Base-by-base conservation (phyloP, 2,113 vertebrate species). In the Ardeotis arabs region DNA sequence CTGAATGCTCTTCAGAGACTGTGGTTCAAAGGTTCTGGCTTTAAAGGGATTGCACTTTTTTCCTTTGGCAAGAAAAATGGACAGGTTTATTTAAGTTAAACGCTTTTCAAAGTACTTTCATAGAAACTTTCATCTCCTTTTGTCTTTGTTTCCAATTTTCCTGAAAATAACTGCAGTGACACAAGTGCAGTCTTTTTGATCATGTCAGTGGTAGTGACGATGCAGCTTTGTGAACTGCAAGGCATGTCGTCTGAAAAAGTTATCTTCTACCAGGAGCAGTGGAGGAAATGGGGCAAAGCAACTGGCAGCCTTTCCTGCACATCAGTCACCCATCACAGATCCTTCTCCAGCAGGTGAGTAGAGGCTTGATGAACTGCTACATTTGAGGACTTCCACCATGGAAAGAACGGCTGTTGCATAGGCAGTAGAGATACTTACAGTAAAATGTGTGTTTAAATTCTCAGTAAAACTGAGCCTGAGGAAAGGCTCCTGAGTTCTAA, bases 11-110 rank as follows among this genome's bases (percentile, higher is more conserved):
- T 93, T 93, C 47, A 87, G 92, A 96, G 23, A 16, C 52, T 50
- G 39, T 74, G 73, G 83, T 90, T 94, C 88, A 94, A 95, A 94
- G 80, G 69, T 93, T 90, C 69, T 87, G 58, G 24, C n/a, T 94
- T 92, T 96, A 94, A 90, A 96, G 58, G 17, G 23, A 35, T 82
- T 90, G 44, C 27, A 49, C 25, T 74, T 89, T 85, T 89, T 93
- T 39, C 24, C 24, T 44, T 39, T 68, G 77, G 44, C 49, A 91
- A 93, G 49, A 75, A 94, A 93, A 93, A 86, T 50, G 94, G 94
- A 87, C 62, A 58, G 86, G 73, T 93, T 93, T 96, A 92, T 92
- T 91, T 87, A 82, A 94, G 93, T 80, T 96, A 97, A 97, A 95
- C 49, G 68, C 49, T 92, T 94, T 96, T 92, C 95, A 96, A 92